Conservation (phyloP, 2,888 invertebrate species). For the Diarsia mendica region DNA sequence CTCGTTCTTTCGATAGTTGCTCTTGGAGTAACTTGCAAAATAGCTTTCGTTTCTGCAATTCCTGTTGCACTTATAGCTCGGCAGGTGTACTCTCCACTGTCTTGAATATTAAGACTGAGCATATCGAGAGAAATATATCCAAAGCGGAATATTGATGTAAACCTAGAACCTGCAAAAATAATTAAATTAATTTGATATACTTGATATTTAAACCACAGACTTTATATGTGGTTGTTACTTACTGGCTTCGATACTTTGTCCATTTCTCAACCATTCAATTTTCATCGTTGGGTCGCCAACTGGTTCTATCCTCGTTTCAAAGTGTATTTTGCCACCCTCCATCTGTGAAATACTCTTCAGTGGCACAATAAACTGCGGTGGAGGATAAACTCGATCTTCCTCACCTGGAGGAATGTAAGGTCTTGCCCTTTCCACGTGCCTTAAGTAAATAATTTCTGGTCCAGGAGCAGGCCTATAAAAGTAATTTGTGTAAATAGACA, state of each 20-base stretch:
- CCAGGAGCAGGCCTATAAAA: conserved; percentile 95
- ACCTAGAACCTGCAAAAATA: conserved; percentile 95
- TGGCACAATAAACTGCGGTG: conserved; percentile 97
- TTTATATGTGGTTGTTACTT: conserved; percentile 80
- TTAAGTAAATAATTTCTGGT: conserved; percentile 97
- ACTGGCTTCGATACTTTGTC: conserved; percentile 97
- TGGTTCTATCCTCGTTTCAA: conserved; percentile 99
- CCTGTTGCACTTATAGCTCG: conserved; percentile 96
- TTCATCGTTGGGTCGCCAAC: conserved; percentile 99
- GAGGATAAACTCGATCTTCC: conserved; percentile 96
- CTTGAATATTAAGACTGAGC: conserved; percentile 95
- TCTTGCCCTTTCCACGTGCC: conserved; percentile 97
- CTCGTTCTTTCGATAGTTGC: conserved; percentile 96
- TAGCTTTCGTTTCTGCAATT: conserved; percentile 95
- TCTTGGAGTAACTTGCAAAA: conserved; percentile 94
- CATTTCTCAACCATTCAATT: conserved; percentile 98
- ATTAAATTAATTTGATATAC: conserved; percentile 1
- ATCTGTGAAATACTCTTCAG: conserved; percentile 94
- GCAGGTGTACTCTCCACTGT: conserved; percentile 97
- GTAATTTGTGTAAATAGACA: conserved; percentile 26
- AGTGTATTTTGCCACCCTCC: conserved; percentile 98
- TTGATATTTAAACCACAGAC: neutral
- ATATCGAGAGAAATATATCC: conserved; percentile 99
- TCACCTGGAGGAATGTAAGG: conserved; percentile 95
- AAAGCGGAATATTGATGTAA: conserved; percentile 98